Evolutionary conservation across 2,888 invertebrate species (phyloP).

Genomic region (Polymixis flavicincta): DNA sequence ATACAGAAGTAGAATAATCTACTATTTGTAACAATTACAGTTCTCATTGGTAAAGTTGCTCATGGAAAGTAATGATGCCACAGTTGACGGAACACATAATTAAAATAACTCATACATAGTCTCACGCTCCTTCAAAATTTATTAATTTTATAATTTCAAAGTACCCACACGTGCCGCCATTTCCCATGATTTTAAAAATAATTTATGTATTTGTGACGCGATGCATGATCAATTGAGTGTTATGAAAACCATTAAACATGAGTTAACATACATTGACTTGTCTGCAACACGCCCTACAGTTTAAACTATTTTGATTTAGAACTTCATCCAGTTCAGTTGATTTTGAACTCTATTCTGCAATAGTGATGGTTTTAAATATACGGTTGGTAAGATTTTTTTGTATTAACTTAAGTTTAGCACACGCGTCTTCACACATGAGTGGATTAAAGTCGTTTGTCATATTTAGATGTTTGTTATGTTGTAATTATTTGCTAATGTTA

Average conservation of each 20-base stretch:
- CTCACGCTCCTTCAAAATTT: conserved; percentile 43
- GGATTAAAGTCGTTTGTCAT: conserved; percentile 87
- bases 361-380: conserved; percentile 46
- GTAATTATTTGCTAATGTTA: conserved; percentile 83
- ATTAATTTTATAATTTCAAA: conserved; percentile 72
- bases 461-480: conserved; percentile 83
- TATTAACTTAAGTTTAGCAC: conserved; percentile 72
- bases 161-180: conserved; percentile 75
- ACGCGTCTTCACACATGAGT: conserved; percentile 86
- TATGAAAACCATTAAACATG: conserved; percentile 88
- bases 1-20: too few relatives aligned
- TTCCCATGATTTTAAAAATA: conserved; percentile 80
- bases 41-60: too few relatives aligned
- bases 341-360: conserved; percentile 52
- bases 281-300: conserved; percentile 84
- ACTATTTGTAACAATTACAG: too few relatives aligned
- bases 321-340: conserved; percentile 16
- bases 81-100: not conserved
- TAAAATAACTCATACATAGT: not conserved
- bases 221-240: conserved; percentile 89
- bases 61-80: too few relatives aligned
- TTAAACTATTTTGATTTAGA: conserved; percentile 83
- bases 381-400: conserved; percentile 58
- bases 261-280: conserved; percentile 78
- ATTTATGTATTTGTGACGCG: conserved; percentile 77